Conservation (phyloP, 2,113 vertebrate genomes). For the Sinocyclocheilus anshuiensis region DNA sequence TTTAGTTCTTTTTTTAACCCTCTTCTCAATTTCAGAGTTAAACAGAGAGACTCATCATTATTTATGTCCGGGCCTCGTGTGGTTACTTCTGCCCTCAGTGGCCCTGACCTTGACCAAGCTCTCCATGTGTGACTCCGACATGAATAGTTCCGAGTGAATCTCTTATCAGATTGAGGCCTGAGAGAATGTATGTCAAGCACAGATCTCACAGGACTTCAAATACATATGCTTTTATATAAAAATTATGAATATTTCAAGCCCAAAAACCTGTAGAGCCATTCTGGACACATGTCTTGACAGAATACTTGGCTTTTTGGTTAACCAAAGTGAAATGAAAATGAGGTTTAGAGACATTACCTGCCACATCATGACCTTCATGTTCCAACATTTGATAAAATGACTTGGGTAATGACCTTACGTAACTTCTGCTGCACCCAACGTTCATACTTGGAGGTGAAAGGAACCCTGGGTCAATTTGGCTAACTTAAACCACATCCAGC, state of each 20-base stretch:
- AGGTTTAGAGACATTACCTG: neutral
- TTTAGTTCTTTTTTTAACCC: constrained; percentile 23
- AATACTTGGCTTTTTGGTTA: neutral
- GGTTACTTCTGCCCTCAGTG: constrained; percentile 14
- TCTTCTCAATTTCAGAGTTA: constrained; percentile 33
- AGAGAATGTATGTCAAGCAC: neutral
- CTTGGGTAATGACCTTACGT: neutral
- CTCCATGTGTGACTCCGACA: no score
- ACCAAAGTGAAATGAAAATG: neutral
- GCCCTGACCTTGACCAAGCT: constrained; percentile 1
- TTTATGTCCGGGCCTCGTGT: constrained; percentile 12
- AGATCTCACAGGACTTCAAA: neutral
- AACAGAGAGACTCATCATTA: constrained; percentile 30
- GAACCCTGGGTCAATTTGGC: neutral
- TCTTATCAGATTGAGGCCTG: neutral
- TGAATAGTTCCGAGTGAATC: neutral
- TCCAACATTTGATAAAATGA: neutral
- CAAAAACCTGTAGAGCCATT: no score
- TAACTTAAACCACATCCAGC: neutral
- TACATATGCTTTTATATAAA: neutral
- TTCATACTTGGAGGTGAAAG: neutral
- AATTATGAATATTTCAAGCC: no score
- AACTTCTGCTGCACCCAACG: neutral
- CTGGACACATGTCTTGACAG: neutral
- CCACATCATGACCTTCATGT: neutral